A percentile compares a stretch with the other conserved stretches of the same genome.
Conservation (phyloP, 2,888 invertebrate genomes). For the Nomada lathburiana region DNA sequence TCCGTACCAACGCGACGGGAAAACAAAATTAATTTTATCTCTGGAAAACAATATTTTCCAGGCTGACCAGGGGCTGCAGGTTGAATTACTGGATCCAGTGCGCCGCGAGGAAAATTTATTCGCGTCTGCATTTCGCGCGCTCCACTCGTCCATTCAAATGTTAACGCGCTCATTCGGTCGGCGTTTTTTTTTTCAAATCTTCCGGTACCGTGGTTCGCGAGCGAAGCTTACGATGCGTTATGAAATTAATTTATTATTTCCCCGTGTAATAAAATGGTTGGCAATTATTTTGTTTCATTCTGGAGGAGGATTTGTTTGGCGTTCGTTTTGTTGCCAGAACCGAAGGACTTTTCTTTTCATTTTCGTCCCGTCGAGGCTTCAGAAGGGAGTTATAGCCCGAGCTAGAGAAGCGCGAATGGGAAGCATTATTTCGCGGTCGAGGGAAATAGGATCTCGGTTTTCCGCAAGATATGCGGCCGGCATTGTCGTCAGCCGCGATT, state of each 20-base stretch:
- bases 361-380: background rate
- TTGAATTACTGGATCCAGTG: background rate
- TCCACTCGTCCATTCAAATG: constrained; percentile 10
- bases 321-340: background rate
- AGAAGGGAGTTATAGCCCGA: constrained; percentile 1
- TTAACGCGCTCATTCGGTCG: constrained; percentile 2
- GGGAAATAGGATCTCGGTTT: constrained; percentile 29
- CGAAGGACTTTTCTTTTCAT: background rate
- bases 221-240: background rate
- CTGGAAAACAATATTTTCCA: constrained; percentile 31
- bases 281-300: background rate
- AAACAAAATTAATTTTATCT: background rate
- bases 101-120: constrained; percentile 22
- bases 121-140: constrained; percentile 10
- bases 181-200: constrained; percentile 2
- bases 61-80: background rate
- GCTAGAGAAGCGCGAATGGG: constrained; percentile 19
- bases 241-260: constrained; percentile 16
- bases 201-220: background rate
- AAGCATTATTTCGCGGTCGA: constrained; percentile 29
- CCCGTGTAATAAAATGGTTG: background rate
- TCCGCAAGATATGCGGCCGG: constrained; percentile 46
- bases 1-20: background rate
- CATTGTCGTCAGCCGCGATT: constrained; percentile 54
- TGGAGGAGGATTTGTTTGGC: background rate